These are phyloP conservation scores for Rhineura floridana DNA, from an alignment of 2,113 vertebrate species.

Conservation along the genomic window DNA sequence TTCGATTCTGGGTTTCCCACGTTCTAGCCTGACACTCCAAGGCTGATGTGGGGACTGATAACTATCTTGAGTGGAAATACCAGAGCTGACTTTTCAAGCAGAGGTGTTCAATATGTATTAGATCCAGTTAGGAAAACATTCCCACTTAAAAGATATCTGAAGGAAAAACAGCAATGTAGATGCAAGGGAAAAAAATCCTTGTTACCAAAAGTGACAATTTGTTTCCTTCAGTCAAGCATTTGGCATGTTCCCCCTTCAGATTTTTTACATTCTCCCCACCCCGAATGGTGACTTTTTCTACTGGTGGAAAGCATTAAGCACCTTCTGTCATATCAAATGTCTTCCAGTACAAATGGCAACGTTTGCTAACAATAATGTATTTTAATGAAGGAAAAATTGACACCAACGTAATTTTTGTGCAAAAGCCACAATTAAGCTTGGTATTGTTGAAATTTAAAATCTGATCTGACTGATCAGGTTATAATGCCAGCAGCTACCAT, in stretches of 20 bases:
- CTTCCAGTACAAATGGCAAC: not conserved
- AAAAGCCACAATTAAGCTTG: not conserved
- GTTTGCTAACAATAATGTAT: rapidly evolving
- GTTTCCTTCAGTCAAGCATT: not conserved
- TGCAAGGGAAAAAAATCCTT: not conserved
- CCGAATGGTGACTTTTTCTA: slow-evolving; percentile 7
- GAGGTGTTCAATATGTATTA: not conserved
- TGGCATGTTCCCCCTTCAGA: not conserved
- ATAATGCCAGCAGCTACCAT: not conserved
- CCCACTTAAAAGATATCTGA: not conserved
- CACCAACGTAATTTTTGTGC: slow-evolving; percentile 4
- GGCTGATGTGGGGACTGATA: not conserved
- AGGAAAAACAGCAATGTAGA: not conserved
- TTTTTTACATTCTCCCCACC: rapidly evolving
- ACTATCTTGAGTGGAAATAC: not conserved
- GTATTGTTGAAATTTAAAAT: not conserved
- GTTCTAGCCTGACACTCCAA: not conserved
- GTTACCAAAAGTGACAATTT: not conserved
- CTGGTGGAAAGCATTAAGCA: slow-evolving; percentile 11
- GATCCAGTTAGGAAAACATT: not conserved
- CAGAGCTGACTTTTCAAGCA: not conserved
- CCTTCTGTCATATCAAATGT: slow-evolving; percentile 14
- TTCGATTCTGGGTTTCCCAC: not conserved
- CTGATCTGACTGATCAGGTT: not conserved
- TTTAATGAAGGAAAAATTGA: not conserved